Conservation (phyloP, 2,888 invertebrate genomes). For the Watsonalla binaria region DNA sequence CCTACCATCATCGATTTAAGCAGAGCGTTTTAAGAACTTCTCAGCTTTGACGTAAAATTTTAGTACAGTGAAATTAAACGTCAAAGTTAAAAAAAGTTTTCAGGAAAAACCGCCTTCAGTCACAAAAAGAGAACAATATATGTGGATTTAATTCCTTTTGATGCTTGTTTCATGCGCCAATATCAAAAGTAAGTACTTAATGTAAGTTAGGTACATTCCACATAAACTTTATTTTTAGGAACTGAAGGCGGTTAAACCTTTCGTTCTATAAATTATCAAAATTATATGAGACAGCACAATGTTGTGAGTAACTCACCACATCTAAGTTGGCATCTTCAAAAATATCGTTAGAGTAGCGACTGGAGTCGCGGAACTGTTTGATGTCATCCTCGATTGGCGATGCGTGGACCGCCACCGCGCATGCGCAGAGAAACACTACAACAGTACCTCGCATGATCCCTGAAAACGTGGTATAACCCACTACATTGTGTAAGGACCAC, state of each 20-base stretch:
- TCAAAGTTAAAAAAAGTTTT: too few relatives aligned
- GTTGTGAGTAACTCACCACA: constrained; percentile 43
- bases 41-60: too few relatives aligned
- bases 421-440: constrained; percentile 18
- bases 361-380: constrained; percentile 25
- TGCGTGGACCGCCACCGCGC: constrained; percentile 19
- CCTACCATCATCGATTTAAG: too few relatives aligned
- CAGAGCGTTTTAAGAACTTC: too few relatives aligned
- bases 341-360: constrained; percentile 45
- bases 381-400: constrained; percentile 41
- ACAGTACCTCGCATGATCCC: constrained; percentile 21
- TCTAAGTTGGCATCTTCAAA: constrained; percentile 55
- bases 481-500: constrained; percentile 2
- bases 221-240: too few relatives aligned
- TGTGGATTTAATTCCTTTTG: too few relatives aligned
- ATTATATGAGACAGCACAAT: not conserved
- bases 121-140: too few relatives aligned
- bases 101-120: too few relatives aligned
- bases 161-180: too few relatives aligned
- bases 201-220: too few relatives aligned
- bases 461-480: not conserved
- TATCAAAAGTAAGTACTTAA: too few relatives aligned
- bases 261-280: not conserved
- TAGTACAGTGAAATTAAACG: too few relatives aligned
- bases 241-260: not conserved